A percentile compares a stretch with the other conserved stretches of the same genome.
These are phyloP conservation scores for Eupeodes luniger DNA, from an alignment of 2,888 invertebrate genomes.

Conservation along the genomic window DNA sequence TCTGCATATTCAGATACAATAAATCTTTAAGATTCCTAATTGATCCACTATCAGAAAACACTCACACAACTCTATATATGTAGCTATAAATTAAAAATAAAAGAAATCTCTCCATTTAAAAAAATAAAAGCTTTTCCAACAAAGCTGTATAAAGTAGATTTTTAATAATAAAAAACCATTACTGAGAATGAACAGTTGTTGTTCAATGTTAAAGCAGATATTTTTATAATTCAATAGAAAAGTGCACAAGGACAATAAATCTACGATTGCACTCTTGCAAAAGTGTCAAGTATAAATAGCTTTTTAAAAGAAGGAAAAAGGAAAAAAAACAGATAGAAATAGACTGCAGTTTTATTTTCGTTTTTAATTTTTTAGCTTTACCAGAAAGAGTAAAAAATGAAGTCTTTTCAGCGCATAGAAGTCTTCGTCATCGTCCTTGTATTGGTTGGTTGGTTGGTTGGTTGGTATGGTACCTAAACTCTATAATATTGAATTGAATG, in stretches of 20 bases:
- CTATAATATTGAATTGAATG: constrained; percentile 36
- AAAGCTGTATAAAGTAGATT: background rate
- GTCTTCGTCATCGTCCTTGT: no score
- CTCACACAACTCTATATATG: no score
- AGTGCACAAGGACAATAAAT: constrained; percentile 38
- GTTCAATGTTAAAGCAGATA: background rate
- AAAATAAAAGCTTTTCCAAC: constrained; percentile 26
- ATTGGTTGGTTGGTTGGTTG: background rate
- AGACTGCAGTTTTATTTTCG: constrained; percentile 10
- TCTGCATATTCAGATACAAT: background rate
- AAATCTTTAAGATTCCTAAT: constrained; percentile 12
- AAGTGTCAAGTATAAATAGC: constrained; percentile 57
- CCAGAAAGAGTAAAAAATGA: background rate
- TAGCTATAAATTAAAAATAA: background rate
- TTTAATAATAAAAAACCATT: constrained; percentile 14
- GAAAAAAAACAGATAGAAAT: background rate
- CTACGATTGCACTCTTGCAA: constrained; percentile 31
- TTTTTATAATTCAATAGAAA: constrained; percentile 49
- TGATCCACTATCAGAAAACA: background rate
- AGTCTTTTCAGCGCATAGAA: background rate
- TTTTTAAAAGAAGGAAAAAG: constrained; percentile 41
- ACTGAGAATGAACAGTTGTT: background rate
- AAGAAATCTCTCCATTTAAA: background rate
- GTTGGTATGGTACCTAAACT: no score
- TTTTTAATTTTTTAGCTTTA: background rate